phyloP scores from a whole-genome alignment of 2,113 vertebrate genomes.

The Gymnorhina tibicen region DNA sequence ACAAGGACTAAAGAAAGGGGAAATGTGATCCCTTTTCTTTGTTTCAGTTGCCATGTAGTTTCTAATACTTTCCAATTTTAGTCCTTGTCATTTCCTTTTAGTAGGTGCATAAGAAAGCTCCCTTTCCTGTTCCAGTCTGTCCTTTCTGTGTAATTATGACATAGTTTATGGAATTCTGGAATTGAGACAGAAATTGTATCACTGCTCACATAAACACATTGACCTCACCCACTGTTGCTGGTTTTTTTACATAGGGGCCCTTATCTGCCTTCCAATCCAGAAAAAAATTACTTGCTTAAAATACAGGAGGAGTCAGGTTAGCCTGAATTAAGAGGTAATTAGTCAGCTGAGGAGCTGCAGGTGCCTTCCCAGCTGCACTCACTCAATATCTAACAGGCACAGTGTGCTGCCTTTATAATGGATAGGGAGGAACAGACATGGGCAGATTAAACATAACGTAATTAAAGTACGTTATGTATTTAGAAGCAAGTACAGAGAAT shows the following conservation, averaged over 20 bases:
- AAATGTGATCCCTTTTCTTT: neutral
- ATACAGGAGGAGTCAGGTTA: neutral
- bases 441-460: neutral
- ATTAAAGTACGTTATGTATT: neutral
- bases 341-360: neutral
- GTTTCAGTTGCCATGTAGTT: neutral
- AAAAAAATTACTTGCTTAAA: neutral
- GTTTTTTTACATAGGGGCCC: neutral
- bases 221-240: neutral
- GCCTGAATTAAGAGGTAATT: neutral
- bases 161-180: neutral
- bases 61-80: neutral
- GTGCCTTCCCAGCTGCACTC: neutral
- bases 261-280: neutral
- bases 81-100: neutral
- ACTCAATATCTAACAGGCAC: neutral
- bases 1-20: neutral
- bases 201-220: neutral
- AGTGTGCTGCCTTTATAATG: neutral
- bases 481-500: neutral
- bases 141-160: neutral
- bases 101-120: neutral
- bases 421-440: neutral
- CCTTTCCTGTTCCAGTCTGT: neutral
- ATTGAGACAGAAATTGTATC: neutral